Evolutionary conservation across 2,113 vertebrate genomes (phyloP), one percentile per base, ranked within the genome.

Genomic region (Gallinago paraguaiae): DNA sequence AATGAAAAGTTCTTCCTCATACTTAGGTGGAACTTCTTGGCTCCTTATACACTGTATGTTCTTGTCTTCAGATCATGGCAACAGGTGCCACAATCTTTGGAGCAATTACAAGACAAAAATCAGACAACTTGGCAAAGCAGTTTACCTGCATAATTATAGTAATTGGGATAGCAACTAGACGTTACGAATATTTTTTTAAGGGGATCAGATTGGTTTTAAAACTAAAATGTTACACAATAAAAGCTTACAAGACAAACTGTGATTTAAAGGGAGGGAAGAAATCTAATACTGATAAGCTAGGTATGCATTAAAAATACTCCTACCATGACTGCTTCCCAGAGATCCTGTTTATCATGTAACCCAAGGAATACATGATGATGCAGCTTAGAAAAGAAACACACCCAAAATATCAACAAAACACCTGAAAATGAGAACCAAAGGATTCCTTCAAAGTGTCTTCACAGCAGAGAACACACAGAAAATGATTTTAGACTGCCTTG

Each of bases 221-320:
- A 35, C 57, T 51, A 59, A 89, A 87, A 79, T 35, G 68, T 39
- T 39, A 19, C n/a, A 75, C 37, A 39, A n/a, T 79, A 82, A 91
- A 82, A 74, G 43, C 30, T 64, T 75, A 43, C 16, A 22, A 75
- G 48, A 31, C 43, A 91, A 91, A 74, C 3, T 2, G 0, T 59
- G 51, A 85, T 71, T 90, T 87, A 92, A 90, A 82, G 54, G 39
- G 35, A 76, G 35, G 15, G n/a, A 56, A 17, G 50, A 85, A 88
- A 67, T 54, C 46, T 74, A 70, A 67, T 54, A 54, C 25, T 64
- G 48, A 46, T 59, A 45, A 90, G 24, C 28, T 59, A 16, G 7
- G 16, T 15, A 5, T 28, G 30, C 61, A 68, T 63, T 35, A 77
- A 88, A 95, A n/a, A 71, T 14, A 50, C 11, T 20, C n/a, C 6